Conservation (phyloP, 2,113 vertebrate genomes). For the Oreochromis aureus region DNA sequence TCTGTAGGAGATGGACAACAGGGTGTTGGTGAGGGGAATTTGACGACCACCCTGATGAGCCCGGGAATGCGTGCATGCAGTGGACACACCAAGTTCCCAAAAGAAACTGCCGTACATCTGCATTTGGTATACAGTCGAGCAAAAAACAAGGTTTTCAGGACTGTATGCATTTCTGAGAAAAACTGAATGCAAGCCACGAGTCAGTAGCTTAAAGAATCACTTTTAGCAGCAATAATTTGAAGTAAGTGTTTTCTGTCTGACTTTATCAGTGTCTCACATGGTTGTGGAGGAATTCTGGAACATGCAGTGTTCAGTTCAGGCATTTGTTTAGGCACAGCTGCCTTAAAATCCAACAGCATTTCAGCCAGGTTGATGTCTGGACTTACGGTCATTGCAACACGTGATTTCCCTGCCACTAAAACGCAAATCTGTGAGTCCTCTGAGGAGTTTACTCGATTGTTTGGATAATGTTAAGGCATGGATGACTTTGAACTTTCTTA, state of each 20-base stretch:
- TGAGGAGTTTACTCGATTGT: not conserved
- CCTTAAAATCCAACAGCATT: accelerated
- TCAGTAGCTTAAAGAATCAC: not conserved
- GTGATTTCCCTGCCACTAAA: not conserved
- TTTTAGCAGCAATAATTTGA: not conserved
- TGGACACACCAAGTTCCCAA: not conserved
- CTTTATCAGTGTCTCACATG: not conserved
- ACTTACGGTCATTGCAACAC: not conserved
- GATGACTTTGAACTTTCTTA: not conserved
- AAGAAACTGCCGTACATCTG: not conserved
- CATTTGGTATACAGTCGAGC: accelerated
- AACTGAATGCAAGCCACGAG: accelerated
- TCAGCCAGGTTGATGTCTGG: not conserved
- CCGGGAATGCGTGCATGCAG: not conserved
- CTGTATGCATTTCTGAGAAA: accelerated
- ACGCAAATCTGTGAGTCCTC: not conserved
- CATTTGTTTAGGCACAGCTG: not conserved
- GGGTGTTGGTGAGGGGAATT: not conserved
- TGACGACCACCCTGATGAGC: not conserved
- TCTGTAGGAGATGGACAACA: not conserved
- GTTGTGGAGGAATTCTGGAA: not conserved
- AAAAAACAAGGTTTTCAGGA: accelerated
- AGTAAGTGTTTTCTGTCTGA: not conserved
- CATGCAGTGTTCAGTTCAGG: not conserved
- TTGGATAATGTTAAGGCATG: not conserved